Conservation (phyloP, 2,888 invertebrate genomes). For the Coelogynopora nodosa region DNA sequence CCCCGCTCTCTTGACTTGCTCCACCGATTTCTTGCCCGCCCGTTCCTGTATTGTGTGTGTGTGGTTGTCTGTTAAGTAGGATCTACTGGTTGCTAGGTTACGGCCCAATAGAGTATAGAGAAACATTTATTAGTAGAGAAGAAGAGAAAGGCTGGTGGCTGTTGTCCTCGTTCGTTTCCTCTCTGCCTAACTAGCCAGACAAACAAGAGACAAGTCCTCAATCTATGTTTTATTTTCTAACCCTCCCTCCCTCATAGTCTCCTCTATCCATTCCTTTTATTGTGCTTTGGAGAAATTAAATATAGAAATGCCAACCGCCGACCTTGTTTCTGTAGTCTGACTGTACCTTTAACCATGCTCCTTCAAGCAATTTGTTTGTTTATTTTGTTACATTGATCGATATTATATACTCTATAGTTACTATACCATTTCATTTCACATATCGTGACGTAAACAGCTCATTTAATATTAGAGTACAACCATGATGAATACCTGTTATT, state of each 20-base stretch:
- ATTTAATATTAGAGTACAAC: too few relatives aligned
- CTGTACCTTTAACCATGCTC: background rate
- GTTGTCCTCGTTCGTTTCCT: background rate
- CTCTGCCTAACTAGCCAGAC: background rate
- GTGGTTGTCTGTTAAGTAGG: background rate
- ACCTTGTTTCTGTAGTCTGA: background rate
- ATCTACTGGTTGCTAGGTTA: background rate
- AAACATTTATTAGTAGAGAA: background rate
- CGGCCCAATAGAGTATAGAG: background rate
- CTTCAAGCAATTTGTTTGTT: too few relatives aligned
- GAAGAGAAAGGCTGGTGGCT: background rate
- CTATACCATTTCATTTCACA: too few relatives aligned
- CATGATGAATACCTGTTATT: too few relatives aligned
- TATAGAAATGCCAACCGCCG: background rate
- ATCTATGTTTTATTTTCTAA: background rate
- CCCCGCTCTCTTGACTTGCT: background rate
- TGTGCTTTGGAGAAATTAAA: background rate
- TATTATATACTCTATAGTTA: too few relatives aligned
- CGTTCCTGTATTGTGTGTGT: background rate
- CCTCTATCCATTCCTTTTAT: too few relatives aligned
- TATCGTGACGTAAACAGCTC: too few relatives aligned
- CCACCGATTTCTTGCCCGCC: background rate
- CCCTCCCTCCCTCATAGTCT: background rate
- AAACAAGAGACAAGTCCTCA: too few relatives aligned
- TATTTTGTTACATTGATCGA: too few relatives aligned